These are phyloP conservation scores for Octodon degus DNA, from an alignment of 2,113 vertebrate species.

Conservation along the genomic window DNA sequence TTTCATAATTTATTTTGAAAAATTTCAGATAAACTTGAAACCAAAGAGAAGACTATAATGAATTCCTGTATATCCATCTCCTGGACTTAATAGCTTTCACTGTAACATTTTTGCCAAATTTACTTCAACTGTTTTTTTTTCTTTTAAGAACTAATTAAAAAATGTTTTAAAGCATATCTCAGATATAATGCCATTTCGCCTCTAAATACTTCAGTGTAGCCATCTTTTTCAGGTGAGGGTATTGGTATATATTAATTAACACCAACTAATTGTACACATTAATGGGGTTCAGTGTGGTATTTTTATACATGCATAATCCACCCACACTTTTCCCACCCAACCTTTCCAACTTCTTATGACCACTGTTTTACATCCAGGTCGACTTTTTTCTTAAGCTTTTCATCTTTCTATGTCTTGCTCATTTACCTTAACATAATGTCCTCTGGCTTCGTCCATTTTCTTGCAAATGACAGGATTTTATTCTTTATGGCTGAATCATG, in stretches of 20 bases:
- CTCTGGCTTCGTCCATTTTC: neutral
- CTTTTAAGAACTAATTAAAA: neutral
- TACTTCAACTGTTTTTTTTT: neutral
- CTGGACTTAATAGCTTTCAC: slow-evolving; percentile 26
- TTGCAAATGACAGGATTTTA: neutral
- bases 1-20: slow-evolving; percentile 58
- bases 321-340: neutral
- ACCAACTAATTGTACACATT: neutral
- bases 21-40: slow-evolving; percentile 35
- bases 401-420: neutral
- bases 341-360: neutral
- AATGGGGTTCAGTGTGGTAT: neutral
- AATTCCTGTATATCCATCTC: neutral
- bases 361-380: neutral
- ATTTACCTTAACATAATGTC: neutral
- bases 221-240: slow-evolving; percentile 16
- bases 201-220: slow-evolving; percentile 22
- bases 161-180: slow-evolving; percentile 40
- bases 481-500: neutral
- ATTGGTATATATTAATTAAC: neutral
- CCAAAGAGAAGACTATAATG: neutral
- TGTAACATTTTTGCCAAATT: slow-evolving; percentile 35
- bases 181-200: slow-evolving; percentile 25
- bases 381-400: neutral
- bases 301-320: neutral